Base-by-base conservation (phyloP, 2,888 invertebrate species). In the Callosobruchus maculatus region DNA sequence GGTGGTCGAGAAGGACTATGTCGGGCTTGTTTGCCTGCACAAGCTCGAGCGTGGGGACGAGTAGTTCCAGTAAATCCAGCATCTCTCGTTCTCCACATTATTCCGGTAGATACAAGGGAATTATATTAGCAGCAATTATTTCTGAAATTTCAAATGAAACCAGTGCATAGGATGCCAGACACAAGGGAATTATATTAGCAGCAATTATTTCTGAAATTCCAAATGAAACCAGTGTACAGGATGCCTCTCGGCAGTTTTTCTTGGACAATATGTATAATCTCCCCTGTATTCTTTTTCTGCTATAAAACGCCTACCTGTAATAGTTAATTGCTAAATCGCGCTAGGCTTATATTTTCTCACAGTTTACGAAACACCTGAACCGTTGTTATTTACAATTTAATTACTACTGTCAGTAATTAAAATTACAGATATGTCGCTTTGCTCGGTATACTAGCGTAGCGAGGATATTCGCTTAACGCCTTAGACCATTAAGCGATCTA, bases 321-420 rank as follows among this genome's bases (percentile, higher is more conserved):
- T 49, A 49, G 49, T 76, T 76, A 77, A 75, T 78, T 75, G 76
- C 73, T 76, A 74, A 78, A 75, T 77, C 74, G 68, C 74, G 49
- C 20, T 77, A 77, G 76, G 77, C 77, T 75, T 74, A 76, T 75
- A 76, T 80, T 76, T 78, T 77, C 78, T 71, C 70, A 67, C 70
- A 73, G 74, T 76, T 76, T 75, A 71, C 74, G 75, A 76, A 76
- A 76, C 49, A 7, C 49, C 49, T 49, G 49, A 49, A 13, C 49
- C 49, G 49, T 49, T 49, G 49, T 49, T 49, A 49, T 49, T 49
- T 49, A 49, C 49, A 49, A 49, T 49, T 49, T 49, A 49, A 49
- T 49, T 49, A 49, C 13, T 13, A 49, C 49, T 49, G 49, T 13
- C 49, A 49, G 49, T 49, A 49, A 49, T 49, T 49, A 49, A 49